Evolutionary conservation across 1,140 invertebrate species (phyloP).

Genomic region (Sycobia sp.): DNA sequence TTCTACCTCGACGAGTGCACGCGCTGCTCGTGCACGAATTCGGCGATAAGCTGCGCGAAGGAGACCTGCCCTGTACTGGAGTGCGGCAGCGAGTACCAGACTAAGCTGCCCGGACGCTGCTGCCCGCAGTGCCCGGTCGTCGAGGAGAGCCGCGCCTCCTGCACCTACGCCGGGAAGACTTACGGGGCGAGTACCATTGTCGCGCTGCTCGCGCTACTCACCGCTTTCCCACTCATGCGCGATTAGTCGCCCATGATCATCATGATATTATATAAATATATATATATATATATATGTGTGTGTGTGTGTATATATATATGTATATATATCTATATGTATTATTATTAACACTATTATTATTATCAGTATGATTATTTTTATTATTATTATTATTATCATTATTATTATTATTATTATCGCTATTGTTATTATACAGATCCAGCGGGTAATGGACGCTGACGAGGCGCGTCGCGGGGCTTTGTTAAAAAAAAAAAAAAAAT

Average conservation of each 20-base stretch:
- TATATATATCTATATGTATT: too few relatives aligned
- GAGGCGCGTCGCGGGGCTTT: too few relatives aligned
- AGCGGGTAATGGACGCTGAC: too few relatives aligned
- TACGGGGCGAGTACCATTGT: constrained; percentile 67
- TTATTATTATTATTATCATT: too few relatives aligned
- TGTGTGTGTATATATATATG: neutral
- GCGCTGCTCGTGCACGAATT: constrained; percentile 78
- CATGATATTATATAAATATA: too few relatives aligned
- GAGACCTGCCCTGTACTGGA: constrained; percentile 82
- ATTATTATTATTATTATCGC: too few relatives aligned
- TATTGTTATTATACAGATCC: too few relatives aligned
- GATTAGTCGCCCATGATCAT: neutral
- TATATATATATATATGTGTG: neutral
- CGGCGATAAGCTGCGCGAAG: constrained; percentile 76
- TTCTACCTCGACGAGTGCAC: constrained; percentile 81
- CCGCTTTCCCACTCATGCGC: constrained; percentile 8
- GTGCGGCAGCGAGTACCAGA: constrained; percentile 74
- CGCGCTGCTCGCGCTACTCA: constrained; percentile 22
- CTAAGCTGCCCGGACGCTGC: constrained; percentile 70
- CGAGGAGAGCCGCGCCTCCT: constrained; percentile 69
- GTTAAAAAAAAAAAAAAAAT: too few relatives aligned
- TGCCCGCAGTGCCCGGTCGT: constrained; percentile 74
- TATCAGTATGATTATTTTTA: too few relatives aligned
- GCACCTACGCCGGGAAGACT: constrained; percentile 67
- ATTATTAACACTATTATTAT: too few relatives aligned